Evolutionary conservation across 2,888 invertebrate species (phyloP).

Genomic region (Caenorhabditis auriculariae): DNA sequence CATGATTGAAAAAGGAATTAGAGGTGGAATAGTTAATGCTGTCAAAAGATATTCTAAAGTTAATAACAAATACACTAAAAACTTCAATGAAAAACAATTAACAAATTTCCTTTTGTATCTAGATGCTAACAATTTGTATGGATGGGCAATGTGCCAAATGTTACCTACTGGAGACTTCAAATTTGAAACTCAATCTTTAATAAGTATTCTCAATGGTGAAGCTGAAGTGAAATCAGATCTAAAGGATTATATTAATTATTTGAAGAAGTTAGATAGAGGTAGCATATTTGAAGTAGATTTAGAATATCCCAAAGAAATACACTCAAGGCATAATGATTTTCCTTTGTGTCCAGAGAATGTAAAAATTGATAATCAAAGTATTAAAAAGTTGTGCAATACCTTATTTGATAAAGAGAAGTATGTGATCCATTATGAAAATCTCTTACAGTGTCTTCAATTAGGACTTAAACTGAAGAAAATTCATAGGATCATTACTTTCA

Average conservation of each 20-base stretch:
- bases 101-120: slow-evolving; percentile 32
- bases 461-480: slow-evolving; percentile 51
- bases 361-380: slow-evolving; percentile 18
- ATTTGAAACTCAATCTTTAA: slow-evolving; percentile 30
- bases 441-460: slow-evolving; percentile 16
- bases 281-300: slow-evolving; percentile 66
- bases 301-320: slow-evolving; percentile 63
- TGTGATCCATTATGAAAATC: slow-evolving; percentile 43
- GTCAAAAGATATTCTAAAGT: slow-evolving; percentile 51
- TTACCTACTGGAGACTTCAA: slow-evolving; percentile 51
- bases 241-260: slow-evolving; percentile 16
- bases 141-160: slow-evolving; percentile 55
- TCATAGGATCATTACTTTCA: slow-evolving; percentile 45
- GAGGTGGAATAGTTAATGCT: slow-evolving; percentile 52
- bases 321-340: slow-evolving; percentile 61
- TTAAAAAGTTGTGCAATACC: slow-evolving; percentile 33
- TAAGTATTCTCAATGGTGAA: slow-evolving; percentile 12
- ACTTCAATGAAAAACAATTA: slow-evolving; percentile 26
- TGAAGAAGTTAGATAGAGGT: slow-evolving; percentile 40
- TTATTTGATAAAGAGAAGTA: slow-evolving; percentile 42
- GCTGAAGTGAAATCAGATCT: slow-evolving; percentile 3
- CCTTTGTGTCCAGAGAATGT: slow-evolving; percentile 51
- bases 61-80: slow-evolving; percentile 45
- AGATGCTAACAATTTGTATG: slow-evolving; percentile 55
- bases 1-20: slow-evolving; percentile 42